These are phyloP conservation scores for Hypsopygia costalis DNA, from an alignment of 2,888 invertebrate species.

Conservation along the genomic window DNA sequence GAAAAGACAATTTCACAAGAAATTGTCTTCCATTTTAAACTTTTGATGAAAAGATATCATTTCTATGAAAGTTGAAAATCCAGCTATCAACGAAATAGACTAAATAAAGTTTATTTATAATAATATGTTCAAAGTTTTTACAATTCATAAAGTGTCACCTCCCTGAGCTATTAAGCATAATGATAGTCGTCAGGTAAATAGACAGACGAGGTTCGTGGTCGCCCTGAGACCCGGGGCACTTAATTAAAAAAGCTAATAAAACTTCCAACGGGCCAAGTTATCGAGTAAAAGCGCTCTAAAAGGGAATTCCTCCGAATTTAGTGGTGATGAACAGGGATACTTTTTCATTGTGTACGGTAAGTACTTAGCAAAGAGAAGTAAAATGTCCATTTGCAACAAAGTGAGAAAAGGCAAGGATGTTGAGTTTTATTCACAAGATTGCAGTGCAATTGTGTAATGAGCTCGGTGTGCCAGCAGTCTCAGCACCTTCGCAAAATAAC, in stretches of 20 bases:
- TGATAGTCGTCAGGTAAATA: constrained; percentile 19
- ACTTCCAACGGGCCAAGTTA: constrained; percentile 14
- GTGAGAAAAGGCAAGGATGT: not conserved
- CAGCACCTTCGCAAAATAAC: no score
- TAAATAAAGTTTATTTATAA: not conserved
- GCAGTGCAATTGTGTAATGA: no score
- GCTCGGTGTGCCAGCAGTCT: no score
- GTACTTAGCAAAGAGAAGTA: not conserved
- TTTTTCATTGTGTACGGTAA: not conserved
- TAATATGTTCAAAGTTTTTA: constrained; percentile 1
- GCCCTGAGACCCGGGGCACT: constrained; percentile 11
- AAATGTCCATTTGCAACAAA: not conserved
- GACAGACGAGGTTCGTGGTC: constrained; percentile 14
- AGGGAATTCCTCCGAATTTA: constrained; percentile 2
- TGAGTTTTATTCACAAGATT: no score
- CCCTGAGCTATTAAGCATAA: constrained; percentile 25
- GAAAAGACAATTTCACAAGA: constrained; percentile 29
- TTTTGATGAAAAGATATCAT: not conserved
- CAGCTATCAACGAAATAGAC: not conserved
- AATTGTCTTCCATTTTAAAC: constrained; percentile 17
- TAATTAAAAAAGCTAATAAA: constrained; percentile 29
- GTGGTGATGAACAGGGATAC: not conserved
- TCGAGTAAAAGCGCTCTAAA: constrained; percentile 7
- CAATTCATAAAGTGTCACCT: constrained; percentile 18
- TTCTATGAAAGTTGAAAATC: not conserved